These are phyloP conservation scores for Procambarus clarkii DNA, from an alignment of 1,140 invertebrate genomes.

Conservation along the genomic window DNA sequence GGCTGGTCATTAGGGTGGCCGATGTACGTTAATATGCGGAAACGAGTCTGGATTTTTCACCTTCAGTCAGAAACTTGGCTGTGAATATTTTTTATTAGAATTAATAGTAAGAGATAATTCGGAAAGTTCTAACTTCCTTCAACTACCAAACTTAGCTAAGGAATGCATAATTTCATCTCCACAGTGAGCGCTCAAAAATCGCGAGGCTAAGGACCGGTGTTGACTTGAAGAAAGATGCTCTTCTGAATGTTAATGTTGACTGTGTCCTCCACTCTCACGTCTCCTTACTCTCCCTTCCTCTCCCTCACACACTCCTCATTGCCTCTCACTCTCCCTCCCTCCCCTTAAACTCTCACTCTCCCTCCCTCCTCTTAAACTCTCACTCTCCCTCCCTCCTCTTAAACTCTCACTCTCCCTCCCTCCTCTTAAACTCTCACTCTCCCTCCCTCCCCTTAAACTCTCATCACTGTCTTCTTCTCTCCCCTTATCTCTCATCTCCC, in stretches of 20 bases:
- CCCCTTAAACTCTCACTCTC: too few species aligned
- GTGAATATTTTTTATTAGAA: background rate
- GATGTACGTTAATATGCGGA: constrained; percentile 9
- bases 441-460: too few species aligned
- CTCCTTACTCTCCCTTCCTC: too few species aligned
- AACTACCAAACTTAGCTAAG: background rate
- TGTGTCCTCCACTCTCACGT: too few species aligned
- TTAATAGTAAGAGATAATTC: constrained; percentile 8
- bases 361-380: too few species aligned
- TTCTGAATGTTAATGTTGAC: background rate
- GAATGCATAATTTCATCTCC: constrained; percentile 21
- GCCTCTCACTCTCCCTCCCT: too few species aligned
- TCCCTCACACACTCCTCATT: too few species aligned
- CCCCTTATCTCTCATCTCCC: too few species aligned
- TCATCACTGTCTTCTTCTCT: too few species aligned
- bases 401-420: too few species aligned
- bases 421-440: too few species aligned
- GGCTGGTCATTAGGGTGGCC: background rate
- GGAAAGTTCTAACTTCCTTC: background rate
- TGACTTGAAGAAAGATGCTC: background rate
- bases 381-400: too few species aligned
- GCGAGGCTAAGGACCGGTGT: background rate
- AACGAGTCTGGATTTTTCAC: constrained; percentile 1
- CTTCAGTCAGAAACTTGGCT: background rate
- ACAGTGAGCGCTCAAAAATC: background rate